phyloP scores from a whole-genome alignment of 2,888 invertebrate species.

The Ormyrus rosae region DNA sequence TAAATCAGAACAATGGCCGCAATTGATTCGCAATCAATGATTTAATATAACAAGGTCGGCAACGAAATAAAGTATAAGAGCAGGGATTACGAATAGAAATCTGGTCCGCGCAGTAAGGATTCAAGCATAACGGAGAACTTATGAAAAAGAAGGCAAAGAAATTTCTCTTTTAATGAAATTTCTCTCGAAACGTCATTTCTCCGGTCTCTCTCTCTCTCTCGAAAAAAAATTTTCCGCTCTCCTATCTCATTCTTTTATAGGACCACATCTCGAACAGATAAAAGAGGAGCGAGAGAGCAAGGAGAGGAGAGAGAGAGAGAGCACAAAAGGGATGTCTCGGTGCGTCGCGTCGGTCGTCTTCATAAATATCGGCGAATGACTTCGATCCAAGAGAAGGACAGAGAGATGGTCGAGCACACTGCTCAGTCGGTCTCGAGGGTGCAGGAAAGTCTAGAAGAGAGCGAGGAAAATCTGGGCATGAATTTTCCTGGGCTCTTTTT shows the following conservation, averaged over 20 bases:
- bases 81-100: too few relatives aligned
- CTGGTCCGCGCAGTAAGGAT: too few relatives aligned
- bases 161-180: background rate
- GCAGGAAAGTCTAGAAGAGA: slow-evolving; percentile 2
- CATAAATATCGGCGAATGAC: slow-evolving; percentile 50
- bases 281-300: background rate
- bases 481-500: slow-evolving; percentile 49
- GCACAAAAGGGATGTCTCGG: background rate
- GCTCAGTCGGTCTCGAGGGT: slow-evolving; percentile 1
- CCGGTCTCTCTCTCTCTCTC: background rate
- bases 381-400: slow-evolving; percentile 15
- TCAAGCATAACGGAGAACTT: too few relatives aligned
- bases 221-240: background rate
- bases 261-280: background rate
- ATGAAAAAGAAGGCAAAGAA: too few relatives aligned
- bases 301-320: background rate
- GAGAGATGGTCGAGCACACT: too few relatives aligned
- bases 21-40: too few relatives aligned
- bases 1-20: too few relatives aligned
- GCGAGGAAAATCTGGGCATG: slow-evolving; percentile 43
- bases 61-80: too few relatives aligned
- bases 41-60: too few relatives aligned
- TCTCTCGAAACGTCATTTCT: background rate
- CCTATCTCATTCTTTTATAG: background rate
- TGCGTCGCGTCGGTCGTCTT: slow-evolving; percentile 35